Base-by-base conservation (phyloP, 2,888 invertebrate species). In the Onthophagus sagittarius region DNA sequence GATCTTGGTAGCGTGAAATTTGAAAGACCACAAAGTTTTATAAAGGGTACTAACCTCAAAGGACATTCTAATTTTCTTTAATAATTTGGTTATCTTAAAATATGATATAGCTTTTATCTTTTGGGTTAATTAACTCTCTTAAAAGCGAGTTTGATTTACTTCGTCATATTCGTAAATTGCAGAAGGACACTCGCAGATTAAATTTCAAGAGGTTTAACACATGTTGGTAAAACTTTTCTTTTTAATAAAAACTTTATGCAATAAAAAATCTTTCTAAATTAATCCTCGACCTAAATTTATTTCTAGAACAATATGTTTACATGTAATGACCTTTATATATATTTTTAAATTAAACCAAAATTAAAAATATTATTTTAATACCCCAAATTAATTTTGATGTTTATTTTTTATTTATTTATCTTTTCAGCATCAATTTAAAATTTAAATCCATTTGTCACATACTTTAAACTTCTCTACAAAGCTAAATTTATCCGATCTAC, bases 391-490 rank as follows among this genome's bases (percentile, higher is more conserved):
- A 53, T 53, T 11, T 9, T 53, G 1, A 4, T 53, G 4, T 53
- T 53, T 53, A 53, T 53, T 53, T 53, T 53, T 23, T 23, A 23
- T 23, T 1, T 23, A 23, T 23, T 53, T 53, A 53, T 7, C 5
- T 5, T 33, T 7, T 7, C 33, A 33, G 7, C 33, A 5, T 53
- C 11, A 11, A 53, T 11, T 53, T 53, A 9, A 67, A 67, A 67
- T 67, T 67, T 67, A 67, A 67, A 67, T 67, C 67, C 23, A 67
- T 67, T 67, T 67, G 67, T 67, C 67, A 67, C 67, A 67, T 67
- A 67, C 67, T 67, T 23, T 32, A 23, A 15, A 23, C 15, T 64
- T 64, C 23, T 67, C 32, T 23, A n/a, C 23, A 67, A 23, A 53
- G 39, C 39, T 53, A 53, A 53, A 67, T 32, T 23, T 67, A 67